Evolutionary conservation across 2,113 vertebrate genomes (phyloP).

Genomic region (Hystrix brachyura): DNA sequence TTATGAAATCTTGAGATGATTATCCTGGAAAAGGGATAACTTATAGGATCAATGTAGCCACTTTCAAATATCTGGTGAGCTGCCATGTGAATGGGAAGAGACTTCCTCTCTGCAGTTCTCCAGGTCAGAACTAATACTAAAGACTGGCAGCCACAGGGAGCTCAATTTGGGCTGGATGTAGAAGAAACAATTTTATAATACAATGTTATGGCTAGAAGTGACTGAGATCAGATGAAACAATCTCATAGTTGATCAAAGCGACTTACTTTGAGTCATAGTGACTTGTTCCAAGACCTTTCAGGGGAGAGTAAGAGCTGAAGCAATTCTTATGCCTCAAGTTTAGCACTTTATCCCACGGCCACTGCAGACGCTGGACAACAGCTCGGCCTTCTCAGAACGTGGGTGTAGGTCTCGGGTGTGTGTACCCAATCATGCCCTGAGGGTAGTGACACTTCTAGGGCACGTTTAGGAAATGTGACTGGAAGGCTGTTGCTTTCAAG

Average conservation of each 20-base stretch:
- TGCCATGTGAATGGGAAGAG: not conserved
- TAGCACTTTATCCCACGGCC: not conserved
- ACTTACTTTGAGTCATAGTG: not conserved
- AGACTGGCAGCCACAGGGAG: not conserved
- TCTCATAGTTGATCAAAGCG: not conserved
- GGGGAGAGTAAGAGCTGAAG: not conserved
- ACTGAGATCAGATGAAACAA: not conserved
- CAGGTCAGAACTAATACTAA: not conserved
- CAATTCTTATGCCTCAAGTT: not conserved
- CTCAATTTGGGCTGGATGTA: not conserved
- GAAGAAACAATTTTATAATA: not conserved
- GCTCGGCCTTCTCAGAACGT: not conserved
- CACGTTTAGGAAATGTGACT: not conserved
- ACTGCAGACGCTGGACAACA: accelerated
- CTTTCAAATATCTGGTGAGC: not conserved
- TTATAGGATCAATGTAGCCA: not conserved
- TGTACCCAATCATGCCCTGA: not conserved
- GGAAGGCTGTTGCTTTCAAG: not conserved
- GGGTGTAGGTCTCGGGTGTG: not conserved
- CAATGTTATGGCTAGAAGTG: not conserved
- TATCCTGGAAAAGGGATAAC: not conserved
- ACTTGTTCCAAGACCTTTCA: not conserved
- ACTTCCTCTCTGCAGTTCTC: not conserved
- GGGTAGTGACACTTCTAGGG: not conserved
- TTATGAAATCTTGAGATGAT: not conserved